Evolutionary conservation across 2,888 invertebrate genomes (phyloP).

Genomic region (Esperia sulphurella): DNA sequence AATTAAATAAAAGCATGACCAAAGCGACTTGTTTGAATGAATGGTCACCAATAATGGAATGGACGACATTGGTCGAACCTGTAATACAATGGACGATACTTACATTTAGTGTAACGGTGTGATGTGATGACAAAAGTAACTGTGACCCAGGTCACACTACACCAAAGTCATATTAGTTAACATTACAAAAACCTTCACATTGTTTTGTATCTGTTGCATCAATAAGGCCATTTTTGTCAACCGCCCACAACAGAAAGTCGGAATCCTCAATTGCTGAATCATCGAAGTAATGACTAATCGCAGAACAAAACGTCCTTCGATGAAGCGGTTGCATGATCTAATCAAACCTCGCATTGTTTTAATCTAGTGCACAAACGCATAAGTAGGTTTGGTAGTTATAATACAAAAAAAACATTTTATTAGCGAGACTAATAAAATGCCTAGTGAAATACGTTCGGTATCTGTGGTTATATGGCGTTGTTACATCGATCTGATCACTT

Average conservation of each 20-base stretch:
- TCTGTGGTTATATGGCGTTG: too few species aligned
- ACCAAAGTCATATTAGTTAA: conserved; percentile 50
- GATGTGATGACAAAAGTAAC: conserved; percentile 19
- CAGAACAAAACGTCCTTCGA: too few species aligned
- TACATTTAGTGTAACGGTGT: conserved; percentile 8
- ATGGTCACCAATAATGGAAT: conserved; percentile 11
- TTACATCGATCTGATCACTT: too few species aligned
- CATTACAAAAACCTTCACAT: conserved; percentile 32
- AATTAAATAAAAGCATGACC: background rate
- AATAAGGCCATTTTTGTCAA: background rate
- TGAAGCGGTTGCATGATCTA: too few species aligned
- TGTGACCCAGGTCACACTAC: conserved; percentile 18
- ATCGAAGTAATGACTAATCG: too few species aligned
- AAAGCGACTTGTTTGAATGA: background rate
- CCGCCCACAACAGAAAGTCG: background rate
- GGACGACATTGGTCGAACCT: conserved; percentile 21
- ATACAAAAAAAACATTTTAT: too few species aligned
- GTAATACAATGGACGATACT: conserved; percentile 20
- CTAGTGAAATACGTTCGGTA: too few species aligned
- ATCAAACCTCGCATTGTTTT: too few species aligned
- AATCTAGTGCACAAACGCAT: too few species aligned
- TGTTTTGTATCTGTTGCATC: conserved; percentile 13
- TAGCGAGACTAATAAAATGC: too few species aligned
- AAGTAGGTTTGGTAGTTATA: too few species aligned
- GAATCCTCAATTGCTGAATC: too few species aligned